These are phyloP conservation scores for Sebastes alutus DNA, from an alignment of 2,797 vertebrate genomes.

Conservation along the genomic window DNA sequence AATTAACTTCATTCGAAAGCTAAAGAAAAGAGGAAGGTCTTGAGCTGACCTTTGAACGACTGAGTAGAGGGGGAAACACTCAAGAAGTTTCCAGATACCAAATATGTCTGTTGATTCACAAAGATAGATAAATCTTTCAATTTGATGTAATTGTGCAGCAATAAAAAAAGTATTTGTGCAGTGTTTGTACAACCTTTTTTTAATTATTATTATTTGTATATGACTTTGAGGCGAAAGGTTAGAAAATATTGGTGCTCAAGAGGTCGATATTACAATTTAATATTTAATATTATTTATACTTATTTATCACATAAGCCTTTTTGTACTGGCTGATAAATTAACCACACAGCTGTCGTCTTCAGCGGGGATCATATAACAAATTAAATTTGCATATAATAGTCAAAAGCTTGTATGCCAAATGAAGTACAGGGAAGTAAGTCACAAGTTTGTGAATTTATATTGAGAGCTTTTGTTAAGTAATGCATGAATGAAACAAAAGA, in stretches of 20 bases:
- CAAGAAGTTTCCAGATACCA: not conserved
- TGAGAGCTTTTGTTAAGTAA: not conserved
- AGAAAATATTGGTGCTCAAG: not conserved
- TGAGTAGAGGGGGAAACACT: no score
- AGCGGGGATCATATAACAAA: not conserved
- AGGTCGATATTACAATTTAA: not conserved
- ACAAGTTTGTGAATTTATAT: not conserved
- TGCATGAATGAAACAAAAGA: not conserved
- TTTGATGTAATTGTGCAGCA: not conserved
- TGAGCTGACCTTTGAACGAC: no score
- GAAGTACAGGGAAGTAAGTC: no score
- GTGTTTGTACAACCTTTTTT: not conserved
- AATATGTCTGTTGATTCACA: not conserved
- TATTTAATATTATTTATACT: not conserved
- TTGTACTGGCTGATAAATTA: not conserved
- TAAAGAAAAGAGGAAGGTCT: no score
- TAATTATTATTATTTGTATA: not conserved
- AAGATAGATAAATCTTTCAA: accelerated
- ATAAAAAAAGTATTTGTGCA: not conserved
- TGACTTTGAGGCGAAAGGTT: not conserved
- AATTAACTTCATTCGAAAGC: accelerated
- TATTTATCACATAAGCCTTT: not conserved
- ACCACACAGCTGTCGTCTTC: not conserved
- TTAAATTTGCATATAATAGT: not conserved
- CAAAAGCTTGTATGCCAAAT: not conserved